Evolutionary conservation across 2,113 vertebrate genomes (phyloP), one percentile per base, ranked within the genome.

Genomic region (Xyliphius kryptos): DNA sequence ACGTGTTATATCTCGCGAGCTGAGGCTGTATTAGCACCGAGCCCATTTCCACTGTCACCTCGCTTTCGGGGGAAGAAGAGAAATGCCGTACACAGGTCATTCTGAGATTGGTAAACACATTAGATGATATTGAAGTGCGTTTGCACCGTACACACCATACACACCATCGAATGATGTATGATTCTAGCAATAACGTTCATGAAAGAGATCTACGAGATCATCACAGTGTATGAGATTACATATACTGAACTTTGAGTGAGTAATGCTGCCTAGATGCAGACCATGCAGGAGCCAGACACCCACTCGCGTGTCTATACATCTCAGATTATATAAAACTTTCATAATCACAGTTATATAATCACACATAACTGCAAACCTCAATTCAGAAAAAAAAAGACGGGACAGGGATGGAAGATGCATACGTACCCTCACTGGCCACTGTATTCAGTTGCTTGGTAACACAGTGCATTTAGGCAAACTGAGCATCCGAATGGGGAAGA

Each of bases 21-120:
- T 20, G 43, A 78, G 52, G 62, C 67, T 58, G 68, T 79, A 67
- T n/a, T 66, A 68, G 66, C 67, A 62, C 74, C 80, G 80, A 72
- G 50, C 15, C 54, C 50, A 60, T 75, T 70, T 40, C 43, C 66
- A 62, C 68, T 43, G 15, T 79, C 70, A 74, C 62, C 76, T 32
- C 14, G 37, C 38, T 6, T 75, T 67, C 74, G n/a, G 70, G 44
- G 61, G 55, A 56, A 60, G 67, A 82, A 79, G 73, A 59, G 74
- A 81, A 76, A 64, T 55, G 65, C 74, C 69, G 60, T 76, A 76
- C 63, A 68, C 66, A 70, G 68, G 63, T 70, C 56, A 14, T 56
- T 74, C 69, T 38, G 20, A 52, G 58, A 17, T 58, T 53, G 63
- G 63, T 61, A 69, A 74, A 75, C 56, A 74, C 70, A 64, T n/a